Evolutionary conservation across 2,888 invertebrate genomes (phyloP).

Genomic region (Campoletis raptor): DNA sequence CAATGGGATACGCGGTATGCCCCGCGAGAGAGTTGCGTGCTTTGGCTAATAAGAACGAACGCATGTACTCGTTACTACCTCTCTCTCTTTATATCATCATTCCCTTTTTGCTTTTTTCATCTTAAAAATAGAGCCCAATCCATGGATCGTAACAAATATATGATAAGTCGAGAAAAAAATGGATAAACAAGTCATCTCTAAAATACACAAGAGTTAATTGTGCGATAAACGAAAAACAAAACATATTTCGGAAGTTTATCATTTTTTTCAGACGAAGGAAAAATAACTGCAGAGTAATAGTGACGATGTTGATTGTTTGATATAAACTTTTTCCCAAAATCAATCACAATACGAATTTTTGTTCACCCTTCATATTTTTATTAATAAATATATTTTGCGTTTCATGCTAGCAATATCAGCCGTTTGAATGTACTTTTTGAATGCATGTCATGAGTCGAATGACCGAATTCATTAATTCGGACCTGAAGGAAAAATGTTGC

Average conservation of each 20-base stretch:
- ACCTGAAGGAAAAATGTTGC: not conserved
- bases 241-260: not conserved
- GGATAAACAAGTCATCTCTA: slow-evolving; percentile 13
- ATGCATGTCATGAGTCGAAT: not conserved
- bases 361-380: not conserved
- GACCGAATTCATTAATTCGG: not conserved
- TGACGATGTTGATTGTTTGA: too few species aligned
- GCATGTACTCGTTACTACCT: slow-evolving; percentile 65
- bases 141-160: slow-evolving; percentile 7
- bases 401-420: not conserved
- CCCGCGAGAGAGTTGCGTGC: slow-evolving; percentile 75
- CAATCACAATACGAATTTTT: too few species aligned
- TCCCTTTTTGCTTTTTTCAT: not conserved
- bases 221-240: not conserved
- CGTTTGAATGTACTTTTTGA: not conserved
- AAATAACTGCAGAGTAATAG: too few species aligned
- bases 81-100: slow-evolving; percentile 8
- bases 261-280: too few species aligned
- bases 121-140: not conserved
- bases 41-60: slow-evolving; percentile 68
- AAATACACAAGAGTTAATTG: not conserved
- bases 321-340: too few species aligned
- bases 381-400: not conserved
- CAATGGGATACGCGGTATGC: slow-evolving; percentile 80
- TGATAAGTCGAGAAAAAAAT: slow-evolving; percentile 11